Evolutionary conservation across 2,797 vertebrate genomes (phyloP), one percentile per base, ranked within the genome.

Genomic region (Liasis olivaceus): DNA sequence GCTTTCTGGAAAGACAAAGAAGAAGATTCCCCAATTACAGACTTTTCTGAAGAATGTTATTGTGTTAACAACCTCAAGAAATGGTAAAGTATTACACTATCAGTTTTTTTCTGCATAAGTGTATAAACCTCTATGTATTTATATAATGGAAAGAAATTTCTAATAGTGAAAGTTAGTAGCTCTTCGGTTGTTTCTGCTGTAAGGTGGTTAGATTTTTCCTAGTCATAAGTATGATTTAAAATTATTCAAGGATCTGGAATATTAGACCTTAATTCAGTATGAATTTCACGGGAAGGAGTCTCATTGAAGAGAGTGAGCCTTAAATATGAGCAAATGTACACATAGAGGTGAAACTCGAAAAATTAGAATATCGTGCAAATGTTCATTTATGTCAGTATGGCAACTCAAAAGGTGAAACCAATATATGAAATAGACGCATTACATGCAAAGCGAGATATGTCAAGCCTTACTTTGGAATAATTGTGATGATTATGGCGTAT

Each of bases 1-100:
- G 95, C 92, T 95, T 0, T 98, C 99, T 5, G 99, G 99, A 88
- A 98, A 96, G 93, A 99, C 98, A n/a, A 99, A 98, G 96, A 99
- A 98, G 96, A 99, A 98, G 93, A 98, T 98, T 12, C 98, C 99
- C 5, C 98, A 96, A 87, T 97, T 99, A 3, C 98, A 99, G 63
- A 96, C 98, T 28, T 77, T 99, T 59, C 96, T 99, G 89, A 98
- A 97, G 95, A 98, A 96, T 91, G 98, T 98, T 91, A 96, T 98
- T 94, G 96, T 97, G 56, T 98, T 99, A 97, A 93, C 98, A 88
- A 98, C 98, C 3, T 99, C 99, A 89, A 97, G 94, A 94, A 99
- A 98, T 58, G 98, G 99, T 99, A 95, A 96, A 97, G 97, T 97
- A 97, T 89, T 81, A 47, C 9, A 47, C 20, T 24, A 12, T 47